Conservation (phyloP, 2,797 vertebrate genomes). For the Psittacula derbiana region DNA sequence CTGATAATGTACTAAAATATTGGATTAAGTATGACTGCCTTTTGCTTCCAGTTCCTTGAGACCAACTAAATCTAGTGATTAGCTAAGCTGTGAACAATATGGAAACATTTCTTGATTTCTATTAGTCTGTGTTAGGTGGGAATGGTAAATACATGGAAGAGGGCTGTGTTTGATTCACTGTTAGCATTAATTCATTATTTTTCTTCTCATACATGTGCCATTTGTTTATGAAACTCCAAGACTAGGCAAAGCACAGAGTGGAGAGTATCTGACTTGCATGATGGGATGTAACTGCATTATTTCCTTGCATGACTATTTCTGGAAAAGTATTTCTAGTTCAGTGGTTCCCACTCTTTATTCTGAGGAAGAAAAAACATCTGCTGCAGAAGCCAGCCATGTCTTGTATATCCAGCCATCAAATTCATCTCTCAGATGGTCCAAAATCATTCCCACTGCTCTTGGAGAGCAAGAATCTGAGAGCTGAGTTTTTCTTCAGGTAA, state of each 20-base stretch:
- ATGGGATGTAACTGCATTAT: slow-evolving; percentile 41
- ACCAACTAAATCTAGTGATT: neutral
- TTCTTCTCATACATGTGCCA: neutral
- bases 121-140: neutral
- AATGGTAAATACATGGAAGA: neutral
- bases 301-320: slow-evolving; percentile 56
- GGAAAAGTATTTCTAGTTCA: slow-evolving; percentile 48
- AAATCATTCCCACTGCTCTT: neutral
- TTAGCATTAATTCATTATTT: neutral
- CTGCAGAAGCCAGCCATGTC: neutral
- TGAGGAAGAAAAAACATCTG: neutral
- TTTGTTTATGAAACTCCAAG: slow-evolving; percentile 19
- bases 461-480: neutral
- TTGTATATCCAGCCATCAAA: neutral
- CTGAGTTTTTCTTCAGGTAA: neutral
- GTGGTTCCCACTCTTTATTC: slow-evolving; percentile 47
- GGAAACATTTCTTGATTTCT: neutral
- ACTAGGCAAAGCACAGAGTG: slow-evolving; percentile 17
- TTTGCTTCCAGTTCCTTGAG: slow-evolving; percentile 19
- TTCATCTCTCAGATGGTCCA: neutral
- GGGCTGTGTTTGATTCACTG: neutral
- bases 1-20: neutral
- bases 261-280: slow-evolving; percentile 63
- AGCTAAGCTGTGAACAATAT: neutral
- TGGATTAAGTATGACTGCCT: neutral